Percentiles rank a stretch among this genome's conserved stretches.
These are phyloP conservation scores for Caenorhabditis inopinata DNA, from an alignment of 1,140 invertebrate genomes.

Conservation along the genomic window DNA sequence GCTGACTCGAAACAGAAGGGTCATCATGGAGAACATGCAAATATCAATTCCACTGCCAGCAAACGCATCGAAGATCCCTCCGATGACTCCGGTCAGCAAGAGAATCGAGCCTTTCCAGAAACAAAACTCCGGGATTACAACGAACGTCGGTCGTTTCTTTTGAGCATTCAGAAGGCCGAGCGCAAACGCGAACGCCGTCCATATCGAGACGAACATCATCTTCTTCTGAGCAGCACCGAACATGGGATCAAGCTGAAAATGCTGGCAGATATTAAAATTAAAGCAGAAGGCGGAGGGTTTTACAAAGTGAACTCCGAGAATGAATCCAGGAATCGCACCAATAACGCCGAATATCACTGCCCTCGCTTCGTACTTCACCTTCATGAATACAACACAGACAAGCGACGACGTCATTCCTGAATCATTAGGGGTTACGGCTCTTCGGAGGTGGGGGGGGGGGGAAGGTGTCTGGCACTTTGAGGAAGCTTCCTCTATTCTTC, in stretches of 20 bases:
- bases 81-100: conserved; percentile 55
- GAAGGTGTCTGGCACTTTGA: too few species aligned
- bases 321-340: conserved; percentile 53
- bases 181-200: conserved; percentile 56
- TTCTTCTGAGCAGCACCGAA: conserved; percentile 54
- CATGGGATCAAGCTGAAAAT: conserved; percentile 41
- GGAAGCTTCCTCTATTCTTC: too few species aligned
- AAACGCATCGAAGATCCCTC: conserved; percentile 47
- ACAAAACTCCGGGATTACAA: conserved; percentile 53
- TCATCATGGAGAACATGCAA: conserved; percentile 57
- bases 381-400: conserved; percentile 61
- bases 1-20: conserved; percentile 61
- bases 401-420: conserved; percentile 54
- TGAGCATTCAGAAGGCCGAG: conserved; percentile 54
- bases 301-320: conserved; percentile 37
- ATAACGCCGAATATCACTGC: conserved; percentile 54
- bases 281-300: neutral
- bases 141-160: conserved; percentile 38
- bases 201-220: conserved; percentile 54
- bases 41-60: conserved; percentile 62
- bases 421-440: too few species aligned
- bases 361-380: conserved; percentile 52
- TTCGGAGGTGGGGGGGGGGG: too few species aligned
- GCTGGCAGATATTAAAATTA: neutral
- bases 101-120: conserved; percentile 54